Percentiles rank a stretch among this genome's conserved stretches.
Conservation (phyloP, 2,113 vertebrate genomes). For the Polypterus bichir region DNA sequence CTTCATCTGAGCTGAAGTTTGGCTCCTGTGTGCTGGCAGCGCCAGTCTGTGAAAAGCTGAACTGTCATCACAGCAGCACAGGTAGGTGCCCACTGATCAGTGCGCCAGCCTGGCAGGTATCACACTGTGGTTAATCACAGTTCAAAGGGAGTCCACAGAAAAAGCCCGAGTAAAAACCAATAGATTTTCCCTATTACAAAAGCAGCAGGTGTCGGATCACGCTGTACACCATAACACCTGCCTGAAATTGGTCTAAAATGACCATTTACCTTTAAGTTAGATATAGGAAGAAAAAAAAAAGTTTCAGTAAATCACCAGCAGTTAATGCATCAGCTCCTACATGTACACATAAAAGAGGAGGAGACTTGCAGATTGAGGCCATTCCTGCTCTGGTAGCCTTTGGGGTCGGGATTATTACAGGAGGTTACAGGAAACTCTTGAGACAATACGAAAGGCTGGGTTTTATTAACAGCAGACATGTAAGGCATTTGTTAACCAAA, state of each 20-base stretch:
- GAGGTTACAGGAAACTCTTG: no score
- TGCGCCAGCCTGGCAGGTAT: not conserved
- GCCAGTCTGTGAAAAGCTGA: not conserved
- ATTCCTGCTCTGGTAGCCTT: no score
- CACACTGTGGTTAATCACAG: conserved; percentile 35
- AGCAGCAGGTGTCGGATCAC: conserved; percentile 55
- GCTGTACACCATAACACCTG: conserved; percentile 48
- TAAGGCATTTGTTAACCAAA: no score
- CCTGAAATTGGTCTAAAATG: conserved; percentile 58
- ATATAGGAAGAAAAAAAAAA: conserved; percentile 24
- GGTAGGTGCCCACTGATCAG: not conserved
- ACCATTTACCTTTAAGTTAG: conserved; percentile 54
- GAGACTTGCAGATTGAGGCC: no score
- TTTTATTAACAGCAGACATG: no score
- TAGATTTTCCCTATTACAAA: conserved; percentile 42
- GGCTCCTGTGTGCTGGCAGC: no score
- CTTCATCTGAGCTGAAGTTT: no score
- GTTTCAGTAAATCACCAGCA: conserved; percentile 42
- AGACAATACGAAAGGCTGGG: no score
- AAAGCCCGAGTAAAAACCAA: conserved; percentile 24
- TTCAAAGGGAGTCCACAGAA: conserved; percentile 26
- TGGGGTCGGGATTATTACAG: no score
- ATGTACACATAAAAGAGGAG: conserved; percentile 28
- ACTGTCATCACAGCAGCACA: not conserved
- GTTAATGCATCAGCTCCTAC: conserved; percentile 42